These are phyloP conservation scores for Stenotaenia linearis DNA, from an alignment of 2,888 invertebrate species.

Conservation along the genomic window DNA sequence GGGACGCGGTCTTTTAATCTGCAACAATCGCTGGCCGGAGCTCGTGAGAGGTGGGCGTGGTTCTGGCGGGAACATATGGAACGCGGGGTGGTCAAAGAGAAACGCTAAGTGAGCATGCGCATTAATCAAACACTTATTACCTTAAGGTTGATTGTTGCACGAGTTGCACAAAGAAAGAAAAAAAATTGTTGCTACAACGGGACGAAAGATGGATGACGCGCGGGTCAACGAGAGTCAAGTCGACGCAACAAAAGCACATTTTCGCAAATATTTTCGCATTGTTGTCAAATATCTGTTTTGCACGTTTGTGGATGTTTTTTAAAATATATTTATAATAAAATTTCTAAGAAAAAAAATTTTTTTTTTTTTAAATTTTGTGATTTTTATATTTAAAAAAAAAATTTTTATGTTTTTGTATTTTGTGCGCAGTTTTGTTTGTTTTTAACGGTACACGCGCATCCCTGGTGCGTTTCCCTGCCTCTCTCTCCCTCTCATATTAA, in stretches of 20 bases:
- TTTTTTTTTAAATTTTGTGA: too few relatives aligned
- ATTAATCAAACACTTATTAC: constrained; percentile 24
- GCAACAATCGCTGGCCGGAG: constrained; percentile 17
- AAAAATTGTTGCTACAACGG: background rate
- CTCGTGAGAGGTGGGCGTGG: constrained; percentile 7
- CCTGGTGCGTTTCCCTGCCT: background rate
- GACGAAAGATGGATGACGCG: background rate
- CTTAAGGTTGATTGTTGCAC: background rate
- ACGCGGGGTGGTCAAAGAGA: constrained; percentile 21
- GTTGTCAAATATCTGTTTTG: background rate
- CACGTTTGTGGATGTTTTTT: too few relatives aligned
- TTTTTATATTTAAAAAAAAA: background rate
- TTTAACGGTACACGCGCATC: background rate
- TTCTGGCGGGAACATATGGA: constrained; percentile 19
- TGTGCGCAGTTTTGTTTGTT: background rate
- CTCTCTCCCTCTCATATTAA: constrained; percentile 12
- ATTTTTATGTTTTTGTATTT: too few relatives aligned
- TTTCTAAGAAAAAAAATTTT: too few relatives aligned
- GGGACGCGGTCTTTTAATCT: constrained; percentile 3
- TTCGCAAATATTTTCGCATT: background rate
- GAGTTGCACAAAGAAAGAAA: background rate
- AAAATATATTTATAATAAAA: too few relatives aligned
- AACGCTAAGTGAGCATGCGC: constrained; percentile 26
- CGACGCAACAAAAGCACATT: background rate
- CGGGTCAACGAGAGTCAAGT: constrained; percentile 8